Conservation (phyloP, 64 coral and sea anemone genomes). For the Pocillopora verrucosa region DNA sequence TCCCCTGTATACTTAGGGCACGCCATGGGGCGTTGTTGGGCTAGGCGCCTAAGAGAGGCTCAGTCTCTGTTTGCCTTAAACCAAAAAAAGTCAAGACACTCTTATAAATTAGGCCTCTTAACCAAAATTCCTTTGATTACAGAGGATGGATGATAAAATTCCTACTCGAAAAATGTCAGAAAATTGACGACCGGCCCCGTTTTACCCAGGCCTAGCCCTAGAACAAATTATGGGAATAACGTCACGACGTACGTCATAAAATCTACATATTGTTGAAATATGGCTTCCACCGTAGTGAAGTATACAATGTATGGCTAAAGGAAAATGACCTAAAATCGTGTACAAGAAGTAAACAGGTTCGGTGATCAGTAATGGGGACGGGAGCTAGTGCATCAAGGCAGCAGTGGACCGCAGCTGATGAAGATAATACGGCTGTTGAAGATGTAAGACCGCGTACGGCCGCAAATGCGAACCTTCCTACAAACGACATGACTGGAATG, state of each 20-base stretch:
- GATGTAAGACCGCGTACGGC: conserved; percentile 38
- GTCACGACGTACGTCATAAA: neutral
- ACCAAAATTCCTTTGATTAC: too few relatives aligned
- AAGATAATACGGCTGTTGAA: conserved; percentile 46
- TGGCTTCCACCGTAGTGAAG: conserved; percentile 72
- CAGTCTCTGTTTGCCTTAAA: too few relatives aligned
- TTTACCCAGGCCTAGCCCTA: neutral
- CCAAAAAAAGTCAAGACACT: too few relatives aligned
- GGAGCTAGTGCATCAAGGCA: conserved; percentile 77
- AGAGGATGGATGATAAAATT: too few relatives aligned
- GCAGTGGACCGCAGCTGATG: conserved; percentile 70
- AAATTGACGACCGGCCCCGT: too few relatives aligned
- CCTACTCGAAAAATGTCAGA: too few relatives aligned
- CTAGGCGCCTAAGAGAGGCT: too few relatives aligned
- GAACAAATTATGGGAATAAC: neutral
- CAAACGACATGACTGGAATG: conserved; percentile 74
- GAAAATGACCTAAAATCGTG: conserved; percentile 8
- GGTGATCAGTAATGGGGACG: conserved; percentile 37
- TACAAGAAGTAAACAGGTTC: neutral
- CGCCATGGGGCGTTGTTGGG: too few relatives aligned
- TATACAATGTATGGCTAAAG: conserved; percentile 11
- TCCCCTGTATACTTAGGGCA: too few relatives aligned
- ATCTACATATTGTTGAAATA: neutral
- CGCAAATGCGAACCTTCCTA: conserved; percentile 38
- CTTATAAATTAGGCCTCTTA: too few relatives aligned